These are phyloP conservation scores for Machaerirhynchus nigripectus DNA, from an alignment of 2,113 vertebrate genomes.

Conservation along the genomic window DNA sequence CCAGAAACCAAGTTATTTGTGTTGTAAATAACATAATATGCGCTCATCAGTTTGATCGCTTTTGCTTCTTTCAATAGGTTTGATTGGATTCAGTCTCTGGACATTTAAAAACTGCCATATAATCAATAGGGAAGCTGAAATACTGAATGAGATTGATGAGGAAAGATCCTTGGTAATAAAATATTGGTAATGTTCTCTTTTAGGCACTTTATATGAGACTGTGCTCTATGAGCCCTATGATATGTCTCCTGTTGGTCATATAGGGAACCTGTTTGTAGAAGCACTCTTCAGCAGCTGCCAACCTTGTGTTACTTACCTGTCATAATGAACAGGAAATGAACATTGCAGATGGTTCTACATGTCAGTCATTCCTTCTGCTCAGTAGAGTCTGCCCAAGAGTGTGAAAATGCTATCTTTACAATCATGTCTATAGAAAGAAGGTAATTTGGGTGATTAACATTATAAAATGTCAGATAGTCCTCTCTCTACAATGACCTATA, in stretches of 20 bases:
- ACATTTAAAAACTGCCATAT: constrained; percentile 68
- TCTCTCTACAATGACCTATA: neutral
- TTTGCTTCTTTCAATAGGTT: constrained; percentile 66
- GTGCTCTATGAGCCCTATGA: neutral
- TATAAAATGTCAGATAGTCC: neutral
- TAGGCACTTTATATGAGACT: neutral
- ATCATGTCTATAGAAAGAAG: neutral
- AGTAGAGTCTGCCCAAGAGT: neutral
- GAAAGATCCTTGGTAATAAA: constrained; percentile 26
- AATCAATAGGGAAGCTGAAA: constrained; percentile 67
- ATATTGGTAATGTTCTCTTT: constrained; percentile 1
- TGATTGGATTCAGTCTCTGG: constrained; percentile 66
- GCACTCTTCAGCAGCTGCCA: neutral
- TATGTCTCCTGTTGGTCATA: neutral
- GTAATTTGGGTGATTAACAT: neutral
- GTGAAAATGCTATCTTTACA: neutral
- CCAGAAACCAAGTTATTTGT: constrained; percentile 60
- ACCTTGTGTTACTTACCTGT: neutral
- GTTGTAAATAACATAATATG: constrained; percentile 66
- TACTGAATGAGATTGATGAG: constrained; percentile 62
- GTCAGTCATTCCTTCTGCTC: neutral
- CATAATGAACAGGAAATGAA: neutral
- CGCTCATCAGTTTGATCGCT: constrained; percentile 61
- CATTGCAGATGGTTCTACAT: neutral
- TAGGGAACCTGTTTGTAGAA: neutral